Evolutionary conservation across 2,888 invertebrate species (phyloP).

Genomic region (Drosophila quinaria): DNA sequence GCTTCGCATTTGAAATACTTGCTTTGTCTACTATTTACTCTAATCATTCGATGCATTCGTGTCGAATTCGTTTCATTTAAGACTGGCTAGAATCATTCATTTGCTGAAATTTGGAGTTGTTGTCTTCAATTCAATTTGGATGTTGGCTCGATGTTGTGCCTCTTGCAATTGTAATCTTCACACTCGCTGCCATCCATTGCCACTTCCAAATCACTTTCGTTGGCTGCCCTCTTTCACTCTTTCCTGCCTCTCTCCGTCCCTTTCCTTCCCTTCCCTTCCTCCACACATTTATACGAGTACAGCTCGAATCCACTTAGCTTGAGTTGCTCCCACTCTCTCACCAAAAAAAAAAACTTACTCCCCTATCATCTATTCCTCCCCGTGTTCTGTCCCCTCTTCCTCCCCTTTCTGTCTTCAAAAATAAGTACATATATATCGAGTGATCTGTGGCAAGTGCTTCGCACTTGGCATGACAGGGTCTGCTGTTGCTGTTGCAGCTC

Average conservation of each 20-base stretch:
- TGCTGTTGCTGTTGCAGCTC: constrained; percentile 26
- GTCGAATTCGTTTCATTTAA: not conserved
- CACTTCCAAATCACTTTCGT: constrained; percentile 61
- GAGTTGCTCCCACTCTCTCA: constrained; percentile 3
- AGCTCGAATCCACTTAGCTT: constrained; percentile 35
- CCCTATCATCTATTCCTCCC: not conserved
- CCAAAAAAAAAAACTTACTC: not conserved
- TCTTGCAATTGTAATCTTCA: constrained; percentile 39
- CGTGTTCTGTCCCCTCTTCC: not conserved
- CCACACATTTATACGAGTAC: not conserved
- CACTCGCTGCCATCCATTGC: constrained; percentile 42
- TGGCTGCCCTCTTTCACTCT: not conserved
- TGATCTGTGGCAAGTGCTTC: constrained; percentile 69
- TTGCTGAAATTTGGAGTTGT: constrained; percentile 2
- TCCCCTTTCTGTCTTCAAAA: constrained; percentile 13
- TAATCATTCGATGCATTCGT: not conserved
- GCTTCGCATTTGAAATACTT: not conserved
- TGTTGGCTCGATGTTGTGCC: constrained; percentile 12
- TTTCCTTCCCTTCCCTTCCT: not conserved
- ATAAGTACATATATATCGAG: constrained; percentile 58
- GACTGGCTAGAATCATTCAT: not conserved
- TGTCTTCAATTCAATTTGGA: constrained; percentile 1
- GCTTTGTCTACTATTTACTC: not conserved
- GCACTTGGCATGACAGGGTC: constrained; percentile 63
- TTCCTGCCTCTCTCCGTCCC: not conserved